A percentile compares a stretch with the other conserved stretches of the same genome.
Evolutionary conservation across 1,140 invertebrate species (phyloP).

Genomic region (Nephotettix cincticeps): DNA sequence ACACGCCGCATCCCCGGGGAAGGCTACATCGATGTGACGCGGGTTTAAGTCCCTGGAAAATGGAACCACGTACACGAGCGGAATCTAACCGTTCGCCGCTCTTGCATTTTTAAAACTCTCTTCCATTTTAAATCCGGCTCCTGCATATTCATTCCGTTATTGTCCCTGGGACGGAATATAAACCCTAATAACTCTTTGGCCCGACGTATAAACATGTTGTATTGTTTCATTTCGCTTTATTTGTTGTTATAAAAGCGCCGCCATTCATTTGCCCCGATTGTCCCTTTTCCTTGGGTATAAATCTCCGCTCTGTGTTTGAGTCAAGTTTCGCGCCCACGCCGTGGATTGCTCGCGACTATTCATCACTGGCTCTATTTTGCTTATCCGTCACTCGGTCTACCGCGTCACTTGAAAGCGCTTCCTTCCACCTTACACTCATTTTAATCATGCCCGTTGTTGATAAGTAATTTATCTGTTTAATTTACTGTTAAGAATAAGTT

Average conservation of each 20-base stretch:
- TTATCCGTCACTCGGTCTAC: no score
- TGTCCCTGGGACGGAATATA: background rate
- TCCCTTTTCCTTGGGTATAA: background rate
- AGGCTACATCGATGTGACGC: background rate
- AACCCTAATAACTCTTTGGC: background rate
- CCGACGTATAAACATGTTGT: background rate
- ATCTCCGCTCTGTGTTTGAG: background rate
- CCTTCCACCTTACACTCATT: no score
- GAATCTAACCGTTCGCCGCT: background rate
- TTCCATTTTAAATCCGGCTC: background rate
- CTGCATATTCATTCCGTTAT: constrained; percentile 6
- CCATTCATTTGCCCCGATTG: background rate
- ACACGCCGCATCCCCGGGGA: background rate
- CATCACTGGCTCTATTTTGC: no score
- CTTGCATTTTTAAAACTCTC: background rate
- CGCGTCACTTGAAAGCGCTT: no score
- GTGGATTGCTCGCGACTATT: no score
- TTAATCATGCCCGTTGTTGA: no score
- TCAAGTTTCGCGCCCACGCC: no score
- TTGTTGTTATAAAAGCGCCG: constrained; percentile 7
- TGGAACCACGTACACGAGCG: background rate
- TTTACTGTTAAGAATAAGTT: no score
- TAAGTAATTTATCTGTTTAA: no score
- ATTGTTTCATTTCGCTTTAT: background rate
- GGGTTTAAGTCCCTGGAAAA: constrained; percentile 6